These are phyloP conservation scores for Bombus confusus DNA, from an alignment of 1,140 invertebrate genomes.

Conservation along the genomic window DNA sequence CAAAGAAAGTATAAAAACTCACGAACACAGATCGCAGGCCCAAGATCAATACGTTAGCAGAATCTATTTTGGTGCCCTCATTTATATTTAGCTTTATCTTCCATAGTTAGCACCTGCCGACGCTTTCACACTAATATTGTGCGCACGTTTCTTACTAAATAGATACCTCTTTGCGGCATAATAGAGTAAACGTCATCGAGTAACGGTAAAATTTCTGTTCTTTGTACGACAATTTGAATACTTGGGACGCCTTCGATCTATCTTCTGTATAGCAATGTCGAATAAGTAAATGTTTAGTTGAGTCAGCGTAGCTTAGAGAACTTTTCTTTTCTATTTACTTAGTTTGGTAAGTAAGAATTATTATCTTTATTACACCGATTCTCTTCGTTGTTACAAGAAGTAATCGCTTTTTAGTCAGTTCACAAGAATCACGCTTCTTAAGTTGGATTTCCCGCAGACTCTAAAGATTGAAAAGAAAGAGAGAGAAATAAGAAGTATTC, in stretches of 20 bases:
- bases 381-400: constrained; percentile 2
- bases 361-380: background rate
- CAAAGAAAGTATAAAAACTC: constrained; percentile 58
- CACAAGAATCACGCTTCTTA: constrained; percentile 5
- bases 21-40: constrained; percentile 75
- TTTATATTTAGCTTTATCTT: constrained; percentile 84
- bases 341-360: background rate
- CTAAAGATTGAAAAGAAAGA: background rate
- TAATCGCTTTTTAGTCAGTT: background rate
- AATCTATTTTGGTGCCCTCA: constrained; percentile 82
- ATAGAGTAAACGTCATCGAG: background rate
- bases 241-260: background rate
- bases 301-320: background rate
- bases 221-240: background rate
- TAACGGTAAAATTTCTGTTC: background rate
- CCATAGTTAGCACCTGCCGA: constrained; percentile 82
- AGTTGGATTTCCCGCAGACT: background rate
- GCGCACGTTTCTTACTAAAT: constrained; percentile 79
- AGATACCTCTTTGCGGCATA: constrained; percentile 60
- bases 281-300: background rate
- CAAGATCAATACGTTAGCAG: constrained; percentile 77
- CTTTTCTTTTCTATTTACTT: background rate
- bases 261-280: background rate
- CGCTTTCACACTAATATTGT: constrained; percentile 80
- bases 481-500: background rate